Conservation (phyloP, 30 jellyfish, hydroid and myxozoan genomes). For the Rhopilema esculentum region DNA sequence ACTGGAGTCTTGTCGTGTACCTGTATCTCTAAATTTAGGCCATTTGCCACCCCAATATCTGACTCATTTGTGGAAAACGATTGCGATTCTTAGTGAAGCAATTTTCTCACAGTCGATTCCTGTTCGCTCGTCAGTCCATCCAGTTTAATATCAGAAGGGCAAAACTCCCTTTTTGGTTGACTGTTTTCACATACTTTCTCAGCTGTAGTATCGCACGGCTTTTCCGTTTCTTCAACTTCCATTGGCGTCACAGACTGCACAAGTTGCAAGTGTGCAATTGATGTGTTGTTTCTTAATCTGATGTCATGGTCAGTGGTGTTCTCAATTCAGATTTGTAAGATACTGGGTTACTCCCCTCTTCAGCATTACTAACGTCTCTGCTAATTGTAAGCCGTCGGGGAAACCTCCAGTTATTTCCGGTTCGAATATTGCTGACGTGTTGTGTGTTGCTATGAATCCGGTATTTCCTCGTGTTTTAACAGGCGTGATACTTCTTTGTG, state of each 20-base stretch:
- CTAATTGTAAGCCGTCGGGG: constrained; percentile 7
- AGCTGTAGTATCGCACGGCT: not conserved
- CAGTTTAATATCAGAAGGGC: constrained; percentile 1
- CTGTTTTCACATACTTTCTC: constrained; percentile 8
- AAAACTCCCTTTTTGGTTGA: not conserved
- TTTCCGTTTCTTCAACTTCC: constrained; percentile 14
- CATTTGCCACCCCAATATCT: constrained; percentile 41
- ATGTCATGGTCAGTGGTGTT: constrained; percentile 26
- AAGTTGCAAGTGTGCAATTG: constrained; percentile 24
- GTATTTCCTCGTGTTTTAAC: not conserved
- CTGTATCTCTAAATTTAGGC: constrained; percentile 16
- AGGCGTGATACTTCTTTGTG: not conserved
- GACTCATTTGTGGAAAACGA: constrained; percentile 27
- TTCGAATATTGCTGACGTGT: constrained; percentile 10
- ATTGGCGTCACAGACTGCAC: constrained; percentile 44
- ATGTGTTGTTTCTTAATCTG: constrained; percentile 7
- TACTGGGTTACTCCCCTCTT: constrained; percentile 21
- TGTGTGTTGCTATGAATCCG: constrained; percentile 7
- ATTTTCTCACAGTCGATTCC: constrained; percentile 1
- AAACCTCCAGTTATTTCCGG: constrained; percentile 8
- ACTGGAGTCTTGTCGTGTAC: constrained; percentile 48
- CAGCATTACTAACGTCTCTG: constrained; percentile 12
- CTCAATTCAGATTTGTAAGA: constrained; percentile 3
- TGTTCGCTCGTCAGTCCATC: constrained; percentile 8
- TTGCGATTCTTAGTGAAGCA: constrained; percentile 37